These are phyloP conservation scores for Lycia hirtaria DNA, from an alignment of 2,888 invertebrate species.

Conservation along the genomic window DNA sequence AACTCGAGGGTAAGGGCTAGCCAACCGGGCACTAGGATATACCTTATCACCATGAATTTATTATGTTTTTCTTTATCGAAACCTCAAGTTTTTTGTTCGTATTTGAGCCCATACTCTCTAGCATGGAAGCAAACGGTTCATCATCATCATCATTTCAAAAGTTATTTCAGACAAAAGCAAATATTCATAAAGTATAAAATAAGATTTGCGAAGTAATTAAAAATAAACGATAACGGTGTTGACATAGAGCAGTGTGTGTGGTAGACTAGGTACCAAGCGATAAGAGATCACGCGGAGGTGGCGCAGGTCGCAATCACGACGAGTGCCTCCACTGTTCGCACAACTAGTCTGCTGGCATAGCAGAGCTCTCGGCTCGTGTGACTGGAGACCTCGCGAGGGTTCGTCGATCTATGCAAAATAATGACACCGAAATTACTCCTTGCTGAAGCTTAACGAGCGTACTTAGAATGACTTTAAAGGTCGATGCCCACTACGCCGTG, in stretches of 20 bases:
- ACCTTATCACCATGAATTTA: too few relatives aligned
- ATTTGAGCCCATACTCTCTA: too few relatives aligned
- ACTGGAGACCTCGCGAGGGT: conserved; percentile 11
- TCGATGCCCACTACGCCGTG: too few relatives aligned
- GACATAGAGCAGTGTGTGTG: neutral
- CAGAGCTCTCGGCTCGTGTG: conserved; percentile 29
- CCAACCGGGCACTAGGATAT: too few relatives aligned
- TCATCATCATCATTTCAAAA: too few relatives aligned
- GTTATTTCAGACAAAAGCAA: neutral
- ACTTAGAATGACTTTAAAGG: conserved; percentile 2
- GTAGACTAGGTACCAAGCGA: conserved; percentile 33
- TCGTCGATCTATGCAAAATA: conserved; percentile 26
- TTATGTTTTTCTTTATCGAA: too few relatives aligned
- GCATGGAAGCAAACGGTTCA: too few relatives aligned
- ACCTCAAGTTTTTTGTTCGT: too few relatives aligned
- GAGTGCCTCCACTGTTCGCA: conserved; percentile 31
- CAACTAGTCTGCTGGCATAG: conserved; percentile 28
- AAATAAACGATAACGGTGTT: conserved; percentile 3
- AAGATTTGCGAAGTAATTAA: neutral
- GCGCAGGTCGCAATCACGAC: conserved; percentile 34
- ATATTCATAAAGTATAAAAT: neutral
- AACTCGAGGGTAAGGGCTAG: too few relatives aligned
- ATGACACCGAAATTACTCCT: conserved; percentile 12
- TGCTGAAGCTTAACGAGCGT: conserved; percentile 18
- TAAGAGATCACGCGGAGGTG: conserved; percentile 41